These are phyloP conservation scores for Phasia obesa DNA, from an alignment of 2,888 invertebrate genomes.

Conservation along the genomic window DNA sequence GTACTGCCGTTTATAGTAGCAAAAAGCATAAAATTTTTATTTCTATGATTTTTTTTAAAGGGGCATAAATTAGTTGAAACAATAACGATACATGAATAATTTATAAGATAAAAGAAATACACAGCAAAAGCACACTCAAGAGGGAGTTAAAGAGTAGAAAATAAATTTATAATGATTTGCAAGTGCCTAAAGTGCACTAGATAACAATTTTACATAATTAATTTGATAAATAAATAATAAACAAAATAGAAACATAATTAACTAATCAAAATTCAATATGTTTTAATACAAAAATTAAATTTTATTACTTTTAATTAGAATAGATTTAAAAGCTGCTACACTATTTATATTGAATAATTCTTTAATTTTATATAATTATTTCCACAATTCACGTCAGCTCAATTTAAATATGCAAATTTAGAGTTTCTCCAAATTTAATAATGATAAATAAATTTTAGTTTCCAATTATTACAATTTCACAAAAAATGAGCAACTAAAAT, in stretches of 20 bases:
- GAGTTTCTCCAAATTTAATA: no score
- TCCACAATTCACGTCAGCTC: no score
- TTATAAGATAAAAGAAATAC: constrained; percentile 11
- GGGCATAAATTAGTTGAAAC: constrained; percentile 25
- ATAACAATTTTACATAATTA: constrained; percentile 36
- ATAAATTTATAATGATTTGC: constrained; percentile 25
- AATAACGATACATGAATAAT: constrained; percentile 31
- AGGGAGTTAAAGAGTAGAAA: constrained; percentile 14
- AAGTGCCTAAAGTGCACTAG: constrained; percentile 3
- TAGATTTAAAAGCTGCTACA: no score
- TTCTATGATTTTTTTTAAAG: neutral
- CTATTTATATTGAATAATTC: no score
- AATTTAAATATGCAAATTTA: no score
- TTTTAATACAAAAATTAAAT: no score
- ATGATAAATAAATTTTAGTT: no score
- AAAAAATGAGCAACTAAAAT: no score
- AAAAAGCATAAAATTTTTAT: neutral
- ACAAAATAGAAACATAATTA: neutral
- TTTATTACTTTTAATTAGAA: no score
- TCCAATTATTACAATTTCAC: no score
- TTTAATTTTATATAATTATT: no score
- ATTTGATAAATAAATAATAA: neutral
- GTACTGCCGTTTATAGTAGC: neutral
- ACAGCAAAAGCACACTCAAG: neutral
- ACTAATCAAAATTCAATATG: no score